phyloP scores from a whole-genome alignment of 2,113 vertebrate species.

The Pan paniscus region DNA sequence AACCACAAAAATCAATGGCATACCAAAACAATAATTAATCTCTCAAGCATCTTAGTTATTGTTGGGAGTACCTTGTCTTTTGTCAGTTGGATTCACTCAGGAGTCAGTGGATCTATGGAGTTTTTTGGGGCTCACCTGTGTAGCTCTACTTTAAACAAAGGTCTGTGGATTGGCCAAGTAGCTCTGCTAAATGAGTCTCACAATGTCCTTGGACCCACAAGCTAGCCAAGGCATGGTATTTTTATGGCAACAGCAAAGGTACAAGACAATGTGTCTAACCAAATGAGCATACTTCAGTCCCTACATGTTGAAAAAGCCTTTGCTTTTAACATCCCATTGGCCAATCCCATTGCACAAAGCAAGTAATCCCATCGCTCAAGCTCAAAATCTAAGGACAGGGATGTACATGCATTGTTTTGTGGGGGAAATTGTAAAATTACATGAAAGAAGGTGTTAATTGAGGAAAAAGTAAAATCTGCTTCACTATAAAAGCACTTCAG shows the following conservation, averaged over 20 bases:
- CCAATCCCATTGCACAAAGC: neutral
- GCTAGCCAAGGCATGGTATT: neutral
- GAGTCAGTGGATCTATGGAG: neutral
- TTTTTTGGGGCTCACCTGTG: neutral
- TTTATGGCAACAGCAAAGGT: neutral
- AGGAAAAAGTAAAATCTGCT: neutral
- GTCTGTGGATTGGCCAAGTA: neutral
- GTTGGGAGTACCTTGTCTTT: neutral
- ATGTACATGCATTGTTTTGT: neutral
- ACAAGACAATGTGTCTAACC: neutral
- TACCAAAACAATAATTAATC: neutral
- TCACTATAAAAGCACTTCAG: neutral
- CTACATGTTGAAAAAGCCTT: neutral
- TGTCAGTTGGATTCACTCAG: neutral
- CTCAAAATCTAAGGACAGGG: neutral
- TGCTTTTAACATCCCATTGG: neutral
- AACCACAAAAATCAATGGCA: neutral
- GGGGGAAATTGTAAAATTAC: neutral
- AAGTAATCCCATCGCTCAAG: neutral
- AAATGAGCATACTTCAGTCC: neutral
- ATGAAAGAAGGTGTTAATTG: neutral
- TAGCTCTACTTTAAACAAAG: neutral
- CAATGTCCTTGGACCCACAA: neutral
- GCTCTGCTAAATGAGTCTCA: neutral
- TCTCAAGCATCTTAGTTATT: neutral